Percentiles rank a stretch among this genome's conserved stretches.
These are phyloP conservation scores for Saturnia pavonia DNA, from an alignment of 2,888 invertebrate species.

Conservation along the genomic window DNA sequence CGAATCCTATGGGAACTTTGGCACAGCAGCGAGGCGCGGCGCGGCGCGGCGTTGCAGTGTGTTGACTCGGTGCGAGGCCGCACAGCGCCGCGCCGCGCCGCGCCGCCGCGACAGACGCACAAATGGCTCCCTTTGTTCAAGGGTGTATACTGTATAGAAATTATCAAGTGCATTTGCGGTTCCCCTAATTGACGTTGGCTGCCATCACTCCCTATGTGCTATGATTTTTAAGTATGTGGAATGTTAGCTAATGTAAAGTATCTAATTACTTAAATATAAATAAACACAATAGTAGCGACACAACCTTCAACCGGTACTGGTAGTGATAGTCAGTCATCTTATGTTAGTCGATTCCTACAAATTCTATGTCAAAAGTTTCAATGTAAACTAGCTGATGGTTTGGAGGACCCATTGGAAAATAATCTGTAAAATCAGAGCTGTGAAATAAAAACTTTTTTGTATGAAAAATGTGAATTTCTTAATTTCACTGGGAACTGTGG, in stretches of 20 bases:
- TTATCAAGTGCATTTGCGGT: conserved; percentile 11
- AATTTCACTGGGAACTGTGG: no score
- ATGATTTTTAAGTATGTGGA: neutral
- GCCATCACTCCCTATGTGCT: neutral
- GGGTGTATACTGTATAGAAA: neutral
- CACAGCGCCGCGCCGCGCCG: neutral
- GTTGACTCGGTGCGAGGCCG: neutral
- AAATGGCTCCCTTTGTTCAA: conserved; percentile 4
- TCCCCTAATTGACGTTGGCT: conserved; percentile 10
- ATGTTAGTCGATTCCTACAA: no score
- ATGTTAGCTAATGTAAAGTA: neutral
- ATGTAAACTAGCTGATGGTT: no score
- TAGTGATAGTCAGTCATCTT: no score
- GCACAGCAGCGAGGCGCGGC: neutral
- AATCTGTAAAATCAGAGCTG: no score
- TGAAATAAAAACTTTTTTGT: no score
- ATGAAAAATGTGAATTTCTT: no score
- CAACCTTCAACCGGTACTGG: no score
- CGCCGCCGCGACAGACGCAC: neutral
- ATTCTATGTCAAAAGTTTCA: no score
- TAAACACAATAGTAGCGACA: neutral
- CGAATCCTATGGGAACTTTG: conserved; percentile 8
- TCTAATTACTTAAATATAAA: neutral
- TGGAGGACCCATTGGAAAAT: no score
- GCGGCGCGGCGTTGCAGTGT: neutral